Evolutionary conservation across 1,140 invertebrate genomes (phyloP).

Genomic region (Orchesella cincta): DNA sequence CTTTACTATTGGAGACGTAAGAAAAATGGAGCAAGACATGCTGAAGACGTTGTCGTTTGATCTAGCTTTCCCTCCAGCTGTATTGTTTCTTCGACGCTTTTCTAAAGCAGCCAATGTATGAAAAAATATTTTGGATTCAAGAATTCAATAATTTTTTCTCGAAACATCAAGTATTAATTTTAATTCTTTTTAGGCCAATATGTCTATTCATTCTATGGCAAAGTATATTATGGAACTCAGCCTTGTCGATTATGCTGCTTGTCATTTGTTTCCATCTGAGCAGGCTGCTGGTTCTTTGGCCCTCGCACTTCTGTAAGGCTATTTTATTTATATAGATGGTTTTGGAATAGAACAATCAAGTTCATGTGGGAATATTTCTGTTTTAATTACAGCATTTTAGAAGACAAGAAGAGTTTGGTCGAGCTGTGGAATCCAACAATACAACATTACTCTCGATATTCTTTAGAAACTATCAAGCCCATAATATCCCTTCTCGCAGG

Average conservation of each 20-base stretch:
- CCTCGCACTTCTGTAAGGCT: conserved; percentile 63
- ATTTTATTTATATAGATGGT: conserved; percentile 3
- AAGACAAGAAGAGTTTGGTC: conserved; percentile 41
- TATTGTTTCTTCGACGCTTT: conserved; percentile 84
- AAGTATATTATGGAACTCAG: conserved; percentile 91
- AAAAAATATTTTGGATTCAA: conserved; percentile 39
- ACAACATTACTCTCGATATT: conserved; percentile 33
- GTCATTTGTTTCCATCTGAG: conserved; percentile 77
- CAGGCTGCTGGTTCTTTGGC: conserved; percentile 74
- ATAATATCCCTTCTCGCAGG: conserved; percentile 27
- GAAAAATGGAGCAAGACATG: conserved; percentile 81
- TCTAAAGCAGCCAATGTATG: conserved; percentile 72
- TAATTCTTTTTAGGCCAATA: conserved; percentile 60
- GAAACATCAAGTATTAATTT: neutral
- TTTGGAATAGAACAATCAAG: neutral
- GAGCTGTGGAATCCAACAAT: conserved; percentile 56
- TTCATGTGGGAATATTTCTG: neutral
- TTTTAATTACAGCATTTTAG: conserved; percentile 46
- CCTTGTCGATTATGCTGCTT: conserved; percentile 78
- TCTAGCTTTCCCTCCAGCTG: conserved; percentile 78
- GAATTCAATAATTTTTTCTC: conserved; percentile 9
- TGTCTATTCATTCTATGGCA: conserved; percentile 77
- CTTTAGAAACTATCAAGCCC: conserved; percentile 29
- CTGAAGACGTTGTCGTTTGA: conserved; percentile 75
- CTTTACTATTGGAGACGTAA: conserved; percentile 76